These are phyloP conservation scores for Temnothorax rugatulus DNA, from an alignment of 2,888 invertebrate species.

Conservation along the genomic window DNA sequence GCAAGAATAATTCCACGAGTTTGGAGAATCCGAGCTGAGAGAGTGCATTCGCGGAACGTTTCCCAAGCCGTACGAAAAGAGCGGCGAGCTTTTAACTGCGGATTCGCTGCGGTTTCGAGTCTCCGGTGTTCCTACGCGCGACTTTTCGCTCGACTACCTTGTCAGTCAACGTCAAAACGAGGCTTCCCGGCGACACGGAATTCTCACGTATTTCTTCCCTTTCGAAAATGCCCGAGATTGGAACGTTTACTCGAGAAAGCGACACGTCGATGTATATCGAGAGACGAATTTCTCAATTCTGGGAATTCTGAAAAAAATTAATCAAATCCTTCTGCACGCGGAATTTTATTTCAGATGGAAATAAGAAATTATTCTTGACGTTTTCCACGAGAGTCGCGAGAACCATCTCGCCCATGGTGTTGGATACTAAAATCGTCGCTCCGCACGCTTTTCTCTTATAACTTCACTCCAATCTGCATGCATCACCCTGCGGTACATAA, in stretches of 20 bases:
- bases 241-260: neutral
- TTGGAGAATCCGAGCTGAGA: slow-evolving; percentile 10
- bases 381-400: slow-evolving; percentile 10
- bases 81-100: slow-evolving; percentile 67
- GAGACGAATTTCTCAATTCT: neutral
- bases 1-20: slow-evolving; percentile 4
- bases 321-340: neutral
- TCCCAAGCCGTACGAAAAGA: slow-evolving; percentile 51
- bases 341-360: slow-evolving; percentile 18
- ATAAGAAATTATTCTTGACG: slow-evolving; percentile 38
- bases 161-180: slow-evolving; percentile 27
- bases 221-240: slow-evolving; percentile 8
- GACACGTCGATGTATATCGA: neutral
- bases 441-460: slow-evolving; percentile 38
- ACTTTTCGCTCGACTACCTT: slow-evolving; percentile 62
- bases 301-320: neutral
- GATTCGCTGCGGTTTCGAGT: slow-evolving; percentile 58
- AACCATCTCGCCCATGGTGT: neutral
- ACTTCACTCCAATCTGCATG: slow-evolving; percentile 58
- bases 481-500: slow-evolving; percentile 41
- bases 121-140: slow-evolving; percentile 41
- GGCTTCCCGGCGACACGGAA: neutral
- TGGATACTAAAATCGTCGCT: slow-evolving; percentile 11
- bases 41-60: slow-evolving; percentile 60
- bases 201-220: neutral